Base-by-base conservation (phyloP, 2,113 vertebrate genomes). In the Scophthalmus maximus region DNA sequence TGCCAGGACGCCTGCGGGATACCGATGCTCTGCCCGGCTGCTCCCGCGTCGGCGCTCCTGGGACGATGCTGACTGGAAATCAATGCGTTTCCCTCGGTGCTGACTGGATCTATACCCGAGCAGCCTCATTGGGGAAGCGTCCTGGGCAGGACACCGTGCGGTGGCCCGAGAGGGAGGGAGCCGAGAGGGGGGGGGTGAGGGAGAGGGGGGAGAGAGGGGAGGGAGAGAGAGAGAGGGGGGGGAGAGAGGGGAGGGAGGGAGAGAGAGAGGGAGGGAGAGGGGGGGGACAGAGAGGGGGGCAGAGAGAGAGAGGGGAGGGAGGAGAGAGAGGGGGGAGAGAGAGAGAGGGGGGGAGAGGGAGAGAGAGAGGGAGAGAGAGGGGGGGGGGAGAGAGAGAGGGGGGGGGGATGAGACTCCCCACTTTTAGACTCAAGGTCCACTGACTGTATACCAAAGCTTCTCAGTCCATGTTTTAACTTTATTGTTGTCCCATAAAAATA, bases 21-120 rank as follows among this genome's bases (percentile, higher is more conserved):
- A 72, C 87, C 82, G 86, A 89, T 88, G 92, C 67, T 67, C 77
- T 75, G 82, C 81, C 83, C 63, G 84, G 79, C 78, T 52, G 73
- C 81, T 80, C 66, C 57, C 12, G 75, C 69, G 61, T 67, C 82
- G 61, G 78, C 79, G 79, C 75, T 78, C 57, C 79, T 81, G 62
- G 53, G 29, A 75, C 81, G 62, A 76, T 73, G 87, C 76, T 89
- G 88, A 91, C 86, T 84, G 90, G 52, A 89, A 90, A 93, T 93
- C 91, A 86, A 93, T 93, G 90, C 76, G 85, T 88, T 87, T 82
- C 88, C 83, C 82, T 72, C 49, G 79, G 64, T 91, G 92, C 90
- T 89, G 93, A 92, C 82, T 90, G 86, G 85, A 91, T 92, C 82
- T 87, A 89, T 90, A 89, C 57, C 77, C 83, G 14, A 82, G 83